Conservation (phyloP, 2,888 invertebrate species). For the Thymelicus lineola region DNA sequence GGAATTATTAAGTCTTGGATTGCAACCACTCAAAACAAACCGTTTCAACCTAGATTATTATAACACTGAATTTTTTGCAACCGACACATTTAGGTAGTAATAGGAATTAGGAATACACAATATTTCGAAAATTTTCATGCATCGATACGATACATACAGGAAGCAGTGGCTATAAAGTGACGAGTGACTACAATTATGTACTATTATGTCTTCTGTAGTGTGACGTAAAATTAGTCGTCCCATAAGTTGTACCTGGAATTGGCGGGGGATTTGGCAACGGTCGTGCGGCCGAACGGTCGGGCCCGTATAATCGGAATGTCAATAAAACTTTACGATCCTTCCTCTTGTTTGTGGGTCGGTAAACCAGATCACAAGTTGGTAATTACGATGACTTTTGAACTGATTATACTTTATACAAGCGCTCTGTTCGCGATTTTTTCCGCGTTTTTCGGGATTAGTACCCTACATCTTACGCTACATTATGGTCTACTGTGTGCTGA, state of each 20-base stretch:
- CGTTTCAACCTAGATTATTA: too few relatives aligned
- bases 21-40: too few relatives aligned
- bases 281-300: background rate
- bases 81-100: background rate
- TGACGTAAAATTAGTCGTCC: conserved; percentile 10
- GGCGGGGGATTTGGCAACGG: conserved; percentile 27
- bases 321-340: conserved; percentile 71
- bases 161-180: background rate
- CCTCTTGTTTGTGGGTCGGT: conserved; percentile 60
- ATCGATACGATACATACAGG: background rate
- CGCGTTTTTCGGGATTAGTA: too few relatives aligned
- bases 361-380: conserved; percentile 47
- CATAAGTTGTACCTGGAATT: conserved; percentile 20
- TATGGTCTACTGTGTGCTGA: too few relatives aligned
- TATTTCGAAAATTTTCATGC: background rate
- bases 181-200: too few relatives aligned
- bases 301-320: conserved; percentile 47
- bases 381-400: conserved; percentile 41
- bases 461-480: too few relatives aligned
- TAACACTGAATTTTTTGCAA: too few relatives aligned
- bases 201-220: too few relatives aligned
- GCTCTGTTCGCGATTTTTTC: too few relatives aligned
- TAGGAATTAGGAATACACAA: background rate
- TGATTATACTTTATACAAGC: background rate
- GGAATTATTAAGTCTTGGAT: too few relatives aligned